Base-by-base conservation (phyloP, 1,140 invertebrate genomes). In the Drosophila elegans region DNA sequence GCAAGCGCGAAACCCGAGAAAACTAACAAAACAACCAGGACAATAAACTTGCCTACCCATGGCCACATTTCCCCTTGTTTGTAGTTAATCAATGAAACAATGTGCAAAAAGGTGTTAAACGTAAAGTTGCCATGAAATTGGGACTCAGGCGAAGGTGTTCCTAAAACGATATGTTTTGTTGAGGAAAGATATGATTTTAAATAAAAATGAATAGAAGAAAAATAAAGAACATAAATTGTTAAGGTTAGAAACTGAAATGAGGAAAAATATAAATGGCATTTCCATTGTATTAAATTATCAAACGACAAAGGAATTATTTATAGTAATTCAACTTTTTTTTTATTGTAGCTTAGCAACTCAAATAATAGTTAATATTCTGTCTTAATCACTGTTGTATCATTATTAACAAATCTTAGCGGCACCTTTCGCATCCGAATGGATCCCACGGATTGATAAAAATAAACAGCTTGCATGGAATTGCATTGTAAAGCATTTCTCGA, bases 41-140 rank as follows among this genome's bases (percentile, higher is more conserved):
- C 78, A 53, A 83, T 62, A 78, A 79, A 79, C 62, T 52, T 82
- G 55, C 69, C 59, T 66, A 52, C 61, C 64, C 21, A 36, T 53
- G 25, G 16, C 38, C 64, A 68, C 45, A 66, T 68, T 36, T 16
- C n/a, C 34, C 29, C 12, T 63, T 63, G 21, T 51, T 51, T 36
- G 27, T 49, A 34, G 36, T 34, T 36, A 49, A 67, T 62, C 59
- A 63, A 48, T 68, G 29, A 32, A 44, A 64, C 63, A 60, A 48
- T 12, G 27, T 29, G 34, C 25, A 1, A 51, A 63, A 51, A 49
- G 44, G 45, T 51, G 64, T 63, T 42, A 29, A 48, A 48, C 45
- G 12, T 21, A 29, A n/a, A 42, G 13, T n/a, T 42, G 38, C 12
- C 38, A n/a, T 6, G 6, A 32, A 32, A 32, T 32, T 6, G 6